Evolutionary conservation across 2,888 invertebrate genomes (phyloP).

Genomic region (Aporophyla lueneburgensis): DNA sequence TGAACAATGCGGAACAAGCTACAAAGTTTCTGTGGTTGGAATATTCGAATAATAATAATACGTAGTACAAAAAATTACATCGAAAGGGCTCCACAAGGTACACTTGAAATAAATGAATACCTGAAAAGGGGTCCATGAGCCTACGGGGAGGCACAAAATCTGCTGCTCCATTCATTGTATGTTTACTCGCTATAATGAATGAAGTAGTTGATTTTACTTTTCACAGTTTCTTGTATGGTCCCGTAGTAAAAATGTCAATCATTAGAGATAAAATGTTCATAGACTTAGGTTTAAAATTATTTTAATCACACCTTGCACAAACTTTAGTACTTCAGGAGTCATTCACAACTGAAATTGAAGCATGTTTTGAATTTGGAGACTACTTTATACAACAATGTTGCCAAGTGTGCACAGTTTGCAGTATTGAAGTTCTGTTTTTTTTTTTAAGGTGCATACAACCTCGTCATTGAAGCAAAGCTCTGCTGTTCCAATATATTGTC

Average conservation of each 20-base stretch:
- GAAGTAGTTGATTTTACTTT: background rate
- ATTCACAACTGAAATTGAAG: too few relatives aligned
- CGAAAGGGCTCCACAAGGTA: background rate
- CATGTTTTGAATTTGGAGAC: too few relatives aligned
- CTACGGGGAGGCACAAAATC: background rate
- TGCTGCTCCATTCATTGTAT: background rate
- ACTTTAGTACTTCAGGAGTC: too few relatives aligned
- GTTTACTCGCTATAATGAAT: background rate
- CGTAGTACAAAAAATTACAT: background rate
- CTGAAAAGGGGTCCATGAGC: background rate
- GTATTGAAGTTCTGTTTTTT: too few relatives aligned
- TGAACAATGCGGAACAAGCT: background rate
- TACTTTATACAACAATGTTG: too few relatives aligned
- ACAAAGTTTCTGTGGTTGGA: too few relatives aligned
- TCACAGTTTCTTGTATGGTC: background rate
- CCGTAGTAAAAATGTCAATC: background rate
- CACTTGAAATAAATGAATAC: background rate
- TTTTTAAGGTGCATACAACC: background rate
- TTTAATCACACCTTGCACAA: background rate
- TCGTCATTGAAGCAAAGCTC: background rate
- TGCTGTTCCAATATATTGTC: background rate
- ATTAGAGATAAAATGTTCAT: background rate
- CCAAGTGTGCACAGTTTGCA: too few relatives aligned
- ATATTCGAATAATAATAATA: slow-evolving; percentile 1
- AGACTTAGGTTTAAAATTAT: too few relatives aligned